Percentiles rank a stretch among this genome's conserved stretches.
Evolutionary conservation across 2,888 invertebrate species (phyloP).

Genomic region (Oscheius sp.): DNA sequence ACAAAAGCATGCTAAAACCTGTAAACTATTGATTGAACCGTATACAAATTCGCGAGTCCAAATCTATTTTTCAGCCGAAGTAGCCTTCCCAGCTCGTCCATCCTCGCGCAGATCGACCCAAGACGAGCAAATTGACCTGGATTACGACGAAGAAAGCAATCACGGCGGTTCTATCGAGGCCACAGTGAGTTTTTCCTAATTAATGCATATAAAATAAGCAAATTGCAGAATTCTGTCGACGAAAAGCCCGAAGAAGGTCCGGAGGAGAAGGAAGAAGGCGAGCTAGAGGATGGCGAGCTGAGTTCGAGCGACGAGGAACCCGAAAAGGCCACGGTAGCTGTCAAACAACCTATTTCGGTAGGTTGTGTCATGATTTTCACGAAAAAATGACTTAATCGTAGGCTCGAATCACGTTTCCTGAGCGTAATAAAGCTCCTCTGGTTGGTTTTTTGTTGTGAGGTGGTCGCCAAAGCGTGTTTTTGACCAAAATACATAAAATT

Average conservation of each 20-base stretch:
- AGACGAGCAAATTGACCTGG: conserved; percentile 24
- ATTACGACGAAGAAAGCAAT: conserved; percentile 24
- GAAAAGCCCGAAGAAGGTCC: neutral
- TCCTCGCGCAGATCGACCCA: neutral
- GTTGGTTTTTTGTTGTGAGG: conserved; percentile 8
- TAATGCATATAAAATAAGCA: neutral
- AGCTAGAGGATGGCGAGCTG: conserved; percentile 38
- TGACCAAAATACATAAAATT: neutral
- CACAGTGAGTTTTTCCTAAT: neutral
- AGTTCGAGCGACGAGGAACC: conserved; percentile 17
- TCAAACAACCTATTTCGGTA: conserved; percentile 27
- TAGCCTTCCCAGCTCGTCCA: neutral
- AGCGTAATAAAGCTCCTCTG: neutral
- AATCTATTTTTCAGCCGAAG: neutral
- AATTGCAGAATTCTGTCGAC: neutral
- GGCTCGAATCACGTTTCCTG: conserved; percentile 26
- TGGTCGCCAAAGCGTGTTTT: neutral
- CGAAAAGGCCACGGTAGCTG: neutral
- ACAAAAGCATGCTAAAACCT: no score
- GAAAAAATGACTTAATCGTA: conserved; percentile 1
- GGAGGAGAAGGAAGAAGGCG: conserved; percentile 33
- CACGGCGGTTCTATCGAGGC: conserved; percentile 7
- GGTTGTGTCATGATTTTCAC: neutral
- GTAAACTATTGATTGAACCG: neutral
- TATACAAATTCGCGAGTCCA: neutral